Evolutionary conservation across 2,113 vertebrate species (phyloP).

Genomic region (Halichoeres trimaculatus): DNA sequence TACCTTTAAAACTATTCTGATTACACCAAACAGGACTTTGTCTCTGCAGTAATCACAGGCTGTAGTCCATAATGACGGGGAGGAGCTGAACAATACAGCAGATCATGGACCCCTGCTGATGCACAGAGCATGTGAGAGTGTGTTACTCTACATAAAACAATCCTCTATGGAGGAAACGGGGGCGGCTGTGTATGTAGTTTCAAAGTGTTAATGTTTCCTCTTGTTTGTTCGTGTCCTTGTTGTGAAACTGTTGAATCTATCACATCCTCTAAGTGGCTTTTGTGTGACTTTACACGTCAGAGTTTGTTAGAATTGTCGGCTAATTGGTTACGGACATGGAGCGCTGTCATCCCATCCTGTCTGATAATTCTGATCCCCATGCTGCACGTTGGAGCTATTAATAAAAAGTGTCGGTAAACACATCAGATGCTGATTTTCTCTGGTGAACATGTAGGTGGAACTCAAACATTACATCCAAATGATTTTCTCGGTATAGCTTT

Average conservation of each 20-base stretch:
- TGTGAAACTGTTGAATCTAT: constrained; percentile 44
- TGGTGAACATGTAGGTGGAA: no score
- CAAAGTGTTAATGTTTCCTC: not conserved
- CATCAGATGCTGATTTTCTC: no score
- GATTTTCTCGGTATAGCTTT: no score
- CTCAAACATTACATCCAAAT: no score
- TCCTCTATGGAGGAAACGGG: not conserved
- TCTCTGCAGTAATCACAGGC: constrained; percentile 51
- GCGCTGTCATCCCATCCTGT: not conserved
- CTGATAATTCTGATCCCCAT: not conserved
- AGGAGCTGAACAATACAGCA: constrained; percentile 23
- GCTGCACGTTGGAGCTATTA: no score
- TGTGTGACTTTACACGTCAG: constrained; percentile 48
- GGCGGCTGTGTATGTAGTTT: constrained; percentile 2
- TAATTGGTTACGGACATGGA: not conserved
- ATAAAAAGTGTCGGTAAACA: no score
- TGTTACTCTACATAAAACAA: constrained; percentile 38
- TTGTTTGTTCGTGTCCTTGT: constrained; percentile 16
- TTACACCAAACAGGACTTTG: constrained; percentile 11
- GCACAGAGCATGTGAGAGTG: not conserved
- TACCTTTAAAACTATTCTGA: not conserved
- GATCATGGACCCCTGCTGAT: constrained; percentile 29
- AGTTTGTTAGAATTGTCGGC: not conserved
- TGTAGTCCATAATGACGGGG: constrained; percentile 40
- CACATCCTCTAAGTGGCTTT: constrained; percentile 29